A percentile compares a stretch with the other conserved stretches of the same genome.
Evolutionary conservation across 2,113 vertebrate species (phyloP).

Genomic region (Meriones unguiculatus): DNA sequence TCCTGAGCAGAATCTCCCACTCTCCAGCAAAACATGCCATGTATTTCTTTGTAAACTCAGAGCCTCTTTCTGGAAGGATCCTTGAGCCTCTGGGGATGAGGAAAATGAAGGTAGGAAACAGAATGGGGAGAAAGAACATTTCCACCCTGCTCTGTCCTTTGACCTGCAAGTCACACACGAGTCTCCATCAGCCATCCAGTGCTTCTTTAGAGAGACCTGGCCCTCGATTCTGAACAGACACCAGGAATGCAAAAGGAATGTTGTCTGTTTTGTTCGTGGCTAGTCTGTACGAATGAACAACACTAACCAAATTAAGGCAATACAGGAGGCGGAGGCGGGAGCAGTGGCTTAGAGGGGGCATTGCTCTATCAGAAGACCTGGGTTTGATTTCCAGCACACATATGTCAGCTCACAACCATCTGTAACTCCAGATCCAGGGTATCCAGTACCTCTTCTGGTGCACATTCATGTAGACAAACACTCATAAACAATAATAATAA

Average conservation of each 20-base stretch:
- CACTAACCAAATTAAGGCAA: background rate
- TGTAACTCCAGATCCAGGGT: background rate
- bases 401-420: background rate
- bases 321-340: background rate
- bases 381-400: background rate
- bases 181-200: background rate
- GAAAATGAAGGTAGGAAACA: background rate
- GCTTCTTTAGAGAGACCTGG: background rate
- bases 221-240: background rate
- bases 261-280: background rate
- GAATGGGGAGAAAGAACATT: background rate
- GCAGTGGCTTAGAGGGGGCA: background rate
- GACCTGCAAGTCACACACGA: background rate
- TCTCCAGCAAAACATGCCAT: background rate
- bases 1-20: background rate
- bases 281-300: background rate
- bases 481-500: background rate
- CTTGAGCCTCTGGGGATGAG: background rate
- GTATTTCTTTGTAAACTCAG: background rate
- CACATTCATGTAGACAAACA: background rate
- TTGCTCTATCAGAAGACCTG: background rate
- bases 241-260: background rate
- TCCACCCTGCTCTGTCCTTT: background rate
- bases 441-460: background rate
- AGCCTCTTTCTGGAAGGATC: background rate